These are phyloP conservation scores for Lamellibrachia satsuma DNA, from an alignment of 2,888 invertebrate species.

Conservation along the genomic window DNA sequence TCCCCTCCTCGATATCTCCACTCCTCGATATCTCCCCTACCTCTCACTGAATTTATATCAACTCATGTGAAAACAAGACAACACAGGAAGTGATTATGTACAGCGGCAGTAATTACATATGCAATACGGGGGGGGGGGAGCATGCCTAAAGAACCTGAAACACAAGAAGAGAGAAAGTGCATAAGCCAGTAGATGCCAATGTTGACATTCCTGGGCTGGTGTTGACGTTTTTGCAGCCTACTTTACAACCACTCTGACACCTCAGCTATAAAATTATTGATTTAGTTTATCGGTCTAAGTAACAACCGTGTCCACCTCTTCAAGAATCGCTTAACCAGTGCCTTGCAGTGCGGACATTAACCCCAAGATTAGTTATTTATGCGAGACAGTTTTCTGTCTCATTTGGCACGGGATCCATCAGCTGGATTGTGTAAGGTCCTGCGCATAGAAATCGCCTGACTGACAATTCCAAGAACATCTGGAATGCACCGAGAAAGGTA, in stretches of 20 bases:
- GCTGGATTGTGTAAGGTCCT: not conserved
- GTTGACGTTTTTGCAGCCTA: conserved; percentile 1
- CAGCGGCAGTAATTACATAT: not conserved
- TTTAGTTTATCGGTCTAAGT: not conserved
- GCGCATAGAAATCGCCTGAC: not conserved
- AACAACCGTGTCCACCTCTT: not conserved
- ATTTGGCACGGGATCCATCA: not conserved
- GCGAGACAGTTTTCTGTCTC: not conserved
- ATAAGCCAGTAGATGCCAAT: not conserved
- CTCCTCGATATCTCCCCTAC: not conserved
- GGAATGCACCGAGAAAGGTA: not conserved
- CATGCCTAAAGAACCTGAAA: not conserved
- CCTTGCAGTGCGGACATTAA: not conserved
- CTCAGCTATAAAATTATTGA: not conserved
- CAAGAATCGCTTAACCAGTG: not conserved
- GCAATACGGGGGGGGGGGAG: not conserved
- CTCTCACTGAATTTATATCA: not conserved
- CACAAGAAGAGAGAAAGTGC: not conserved
- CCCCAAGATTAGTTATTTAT: conserved; percentile 6
- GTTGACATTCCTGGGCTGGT: not conserved
- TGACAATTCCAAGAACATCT: not conserved
- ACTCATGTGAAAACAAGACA: not conserved
- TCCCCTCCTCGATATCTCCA: no score
- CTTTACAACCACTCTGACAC: not conserved
- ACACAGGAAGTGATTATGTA: not conserved